Conservation (phyloP, 2,888 invertebrate genomes). For the Morpho helenor region DNA sequence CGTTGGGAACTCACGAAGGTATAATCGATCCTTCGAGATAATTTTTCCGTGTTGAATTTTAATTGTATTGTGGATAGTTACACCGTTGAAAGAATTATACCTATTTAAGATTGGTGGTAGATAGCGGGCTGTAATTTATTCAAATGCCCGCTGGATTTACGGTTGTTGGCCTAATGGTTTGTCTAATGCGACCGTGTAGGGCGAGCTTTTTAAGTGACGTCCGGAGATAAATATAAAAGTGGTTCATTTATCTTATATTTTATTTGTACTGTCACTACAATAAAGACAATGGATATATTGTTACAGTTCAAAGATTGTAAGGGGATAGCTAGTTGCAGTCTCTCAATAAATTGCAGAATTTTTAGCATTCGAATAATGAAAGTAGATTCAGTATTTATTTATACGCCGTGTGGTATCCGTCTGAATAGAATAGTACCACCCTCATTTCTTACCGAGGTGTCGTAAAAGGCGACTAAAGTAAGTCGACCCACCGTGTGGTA, state of each 20-base stretch:
- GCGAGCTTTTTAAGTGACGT: constrained; percentile 15
- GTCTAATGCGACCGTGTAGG: constrained; percentile 22
- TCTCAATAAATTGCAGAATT: too few species aligned
- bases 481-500: too few species aligned
- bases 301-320: too few species aligned
- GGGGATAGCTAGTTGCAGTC: too few species aligned
- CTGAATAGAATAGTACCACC: too few species aligned
- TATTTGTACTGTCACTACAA: too few species aligned
- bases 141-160: constrained; percentile 29
- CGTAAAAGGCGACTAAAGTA: too few species aligned
- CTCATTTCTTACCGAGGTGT: too few species aligned
- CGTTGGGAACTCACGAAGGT: constrained; percentile 41
- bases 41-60: constrained; percentile 42
- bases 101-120: constrained; percentile 30
- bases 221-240: constrained; percentile 8
- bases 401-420: too few species aligned
- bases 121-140: constrained; percentile 30
- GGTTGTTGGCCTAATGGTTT: constrained; percentile 27
- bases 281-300: too few species aligned
- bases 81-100: constrained; percentile 43
- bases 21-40: constrained; percentile 45
- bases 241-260: constrained; percentile 2
- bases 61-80: constrained; percentile 33
- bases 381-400: too few species aligned
- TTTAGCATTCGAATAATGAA: too few species aligned